Conservation (phyloP, 2,113 vertebrate genomes). For the Phalacrocorax pelagicus region DNA sequence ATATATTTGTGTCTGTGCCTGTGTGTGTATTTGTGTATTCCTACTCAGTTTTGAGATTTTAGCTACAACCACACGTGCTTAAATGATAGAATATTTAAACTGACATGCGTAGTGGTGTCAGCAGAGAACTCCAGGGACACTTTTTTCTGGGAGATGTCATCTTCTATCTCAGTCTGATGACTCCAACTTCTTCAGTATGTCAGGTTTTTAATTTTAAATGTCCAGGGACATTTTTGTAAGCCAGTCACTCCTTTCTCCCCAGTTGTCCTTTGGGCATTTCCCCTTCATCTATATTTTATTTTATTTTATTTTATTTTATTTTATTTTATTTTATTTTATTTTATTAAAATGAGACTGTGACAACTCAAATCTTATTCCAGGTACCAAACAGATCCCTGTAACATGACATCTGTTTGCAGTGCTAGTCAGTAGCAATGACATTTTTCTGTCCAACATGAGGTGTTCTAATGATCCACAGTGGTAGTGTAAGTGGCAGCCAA, state of each 20-base stretch:
- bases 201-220: neutral
- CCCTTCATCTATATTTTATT: neutral
- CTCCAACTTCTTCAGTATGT: neutral
- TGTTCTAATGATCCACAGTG: slow-evolving; percentile 15
- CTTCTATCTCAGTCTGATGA: neutral
- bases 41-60: neutral
- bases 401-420: neutral
- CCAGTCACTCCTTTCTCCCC: neutral
- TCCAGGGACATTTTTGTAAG: neutral
- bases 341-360: neutral
- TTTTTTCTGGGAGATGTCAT: neutral
- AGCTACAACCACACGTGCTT: neutral
- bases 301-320: no score
- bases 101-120: neutral
- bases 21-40: neutral
- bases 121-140: neutral
- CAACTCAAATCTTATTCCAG: neutral
- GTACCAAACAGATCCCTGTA: neutral
- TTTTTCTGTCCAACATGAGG: slow-evolving; percentile 1
- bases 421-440: neutral
- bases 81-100: neutral
- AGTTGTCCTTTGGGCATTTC: neutral
- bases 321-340: neutral
- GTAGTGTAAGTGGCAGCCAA: neutral
- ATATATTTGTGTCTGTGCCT: neutral